phyloP scores from a whole-genome alignment of 2,113 vertebrate genomes.

The Notechis scutatus region DNA sequence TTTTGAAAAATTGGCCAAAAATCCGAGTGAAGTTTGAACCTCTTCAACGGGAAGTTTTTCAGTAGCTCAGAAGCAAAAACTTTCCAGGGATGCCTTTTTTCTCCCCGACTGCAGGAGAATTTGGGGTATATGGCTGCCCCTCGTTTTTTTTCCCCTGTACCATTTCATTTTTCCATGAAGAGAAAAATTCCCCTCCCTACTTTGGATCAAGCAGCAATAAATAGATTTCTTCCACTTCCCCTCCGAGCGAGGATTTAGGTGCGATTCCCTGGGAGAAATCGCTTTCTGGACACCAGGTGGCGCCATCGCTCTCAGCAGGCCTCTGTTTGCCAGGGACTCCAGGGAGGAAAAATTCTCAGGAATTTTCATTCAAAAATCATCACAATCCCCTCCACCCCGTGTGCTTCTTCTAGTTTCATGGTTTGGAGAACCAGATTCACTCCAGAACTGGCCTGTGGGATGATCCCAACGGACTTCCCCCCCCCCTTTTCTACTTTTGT shows the following conservation, averaged over 20 bases:
- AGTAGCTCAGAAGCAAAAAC: neutral
- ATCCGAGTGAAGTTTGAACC: too few species aligned
- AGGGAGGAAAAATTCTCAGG: neutral
- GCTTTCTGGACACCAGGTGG: conserved; percentile 60
- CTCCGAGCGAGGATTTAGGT: too few species aligned
- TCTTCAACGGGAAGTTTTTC: neutral
- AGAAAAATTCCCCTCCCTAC: neutral
- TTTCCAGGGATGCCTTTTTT: neutral
- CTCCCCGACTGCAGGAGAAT: neutral
- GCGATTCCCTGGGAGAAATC: neutral
- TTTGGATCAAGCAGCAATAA: neutral
- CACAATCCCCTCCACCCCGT: neutral
- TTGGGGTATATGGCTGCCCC: neutral
- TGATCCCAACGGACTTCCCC: neutral
- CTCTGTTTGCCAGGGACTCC: neutral
- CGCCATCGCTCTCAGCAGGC: conserved; percentile 44
- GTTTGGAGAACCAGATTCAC: neutral
- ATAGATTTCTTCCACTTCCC: neutral
- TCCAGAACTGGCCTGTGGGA: neutral
- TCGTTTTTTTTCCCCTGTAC: neutral
- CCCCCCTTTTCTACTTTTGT: neutral
- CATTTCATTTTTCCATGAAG: neutral
- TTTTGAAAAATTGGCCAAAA: neutral
- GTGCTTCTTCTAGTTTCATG: too few species aligned
- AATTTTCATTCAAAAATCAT: neutral